Percentiles rank a stretch among this genome's conserved stretches.
These are phyloP conservation scores for Sesamia inferens DNA, from an alignment of 2,888 invertebrate genomes.

Conservation along the genomic window DNA sequence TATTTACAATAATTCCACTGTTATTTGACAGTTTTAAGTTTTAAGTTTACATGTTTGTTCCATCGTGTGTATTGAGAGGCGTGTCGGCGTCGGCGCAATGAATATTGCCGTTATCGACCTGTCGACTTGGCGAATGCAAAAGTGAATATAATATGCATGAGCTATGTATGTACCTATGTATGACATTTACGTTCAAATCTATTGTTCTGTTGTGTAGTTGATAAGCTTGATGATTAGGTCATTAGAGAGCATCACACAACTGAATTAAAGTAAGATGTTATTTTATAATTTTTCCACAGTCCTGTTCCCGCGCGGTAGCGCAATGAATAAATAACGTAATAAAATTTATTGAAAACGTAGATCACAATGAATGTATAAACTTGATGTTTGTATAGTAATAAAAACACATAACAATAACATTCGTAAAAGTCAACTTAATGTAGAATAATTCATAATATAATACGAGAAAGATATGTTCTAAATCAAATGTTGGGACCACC, in stretches of 20 bases:
- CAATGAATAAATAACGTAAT: too few species aligned
- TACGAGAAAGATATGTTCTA: too few species aligned
- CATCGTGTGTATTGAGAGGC: background rate
- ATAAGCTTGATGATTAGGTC: background rate
- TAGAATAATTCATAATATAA: too few species aligned
- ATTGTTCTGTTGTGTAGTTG: background rate
- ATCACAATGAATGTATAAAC: too few species aligned
- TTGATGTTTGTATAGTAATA: too few species aligned
- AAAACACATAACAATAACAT: too few species aligned
- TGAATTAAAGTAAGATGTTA: background rate
- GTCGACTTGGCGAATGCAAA: background rate
- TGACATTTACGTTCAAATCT: background rate
- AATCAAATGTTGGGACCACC: too few species aligned
- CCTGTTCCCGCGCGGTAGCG: too few species aligned
- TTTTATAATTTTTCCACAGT: too few species aligned
- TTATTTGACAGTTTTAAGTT: too few species aligned
- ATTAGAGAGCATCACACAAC: background rate
- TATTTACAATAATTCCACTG: background rate
- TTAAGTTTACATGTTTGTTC: background rate
- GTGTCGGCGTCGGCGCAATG: background rate
- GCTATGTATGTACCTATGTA: background rate
- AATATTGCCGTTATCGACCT: background rate
- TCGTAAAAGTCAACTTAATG: too few species aligned
- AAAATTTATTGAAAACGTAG: too few species aligned
- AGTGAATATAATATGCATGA: background rate